These are phyloP conservation scores for Harpegnathos saltator DNA, from an alignment of 1,140 invertebrate genomes.

Conservation along the genomic window DNA sequence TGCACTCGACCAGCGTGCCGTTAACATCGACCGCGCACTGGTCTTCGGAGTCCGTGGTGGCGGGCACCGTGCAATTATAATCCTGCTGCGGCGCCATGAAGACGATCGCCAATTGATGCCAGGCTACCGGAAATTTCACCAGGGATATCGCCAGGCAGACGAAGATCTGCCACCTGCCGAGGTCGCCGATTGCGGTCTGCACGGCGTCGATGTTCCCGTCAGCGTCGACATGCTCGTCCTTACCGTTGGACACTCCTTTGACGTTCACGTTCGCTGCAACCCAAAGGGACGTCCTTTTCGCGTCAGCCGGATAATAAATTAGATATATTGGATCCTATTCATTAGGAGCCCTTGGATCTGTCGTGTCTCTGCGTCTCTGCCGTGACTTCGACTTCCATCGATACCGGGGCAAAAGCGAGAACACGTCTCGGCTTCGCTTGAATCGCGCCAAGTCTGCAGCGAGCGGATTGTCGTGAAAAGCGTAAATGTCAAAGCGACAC, in stretches of 20 bases:
- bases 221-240: slow-evolving; percentile 72
- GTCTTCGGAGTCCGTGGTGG: slow-evolving; percentile 82
- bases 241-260: slow-evolving; percentile 75
- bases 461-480: no score
- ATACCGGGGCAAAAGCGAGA: no score
- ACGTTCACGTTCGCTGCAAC: slow-evolving; percentile 77
- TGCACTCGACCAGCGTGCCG: slow-evolving; percentile 84
- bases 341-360: no score
- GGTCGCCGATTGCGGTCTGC: slow-evolving; percentile 88
- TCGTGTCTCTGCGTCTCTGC: no score
- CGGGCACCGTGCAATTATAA: slow-evolving; percentile 82
- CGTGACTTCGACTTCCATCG: no score
- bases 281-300: not conserved
- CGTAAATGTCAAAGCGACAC: no score
- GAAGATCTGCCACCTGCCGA: slow-evolving; percentile 90
- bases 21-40: slow-evolving; percentile 78
- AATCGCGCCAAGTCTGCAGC: no score
- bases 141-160: slow-evolving; percentile 89
- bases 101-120: slow-evolving; percentile 90
- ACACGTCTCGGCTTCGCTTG: no score
- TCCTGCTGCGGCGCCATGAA: slow-evolving; percentile 88
- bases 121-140: slow-evolving; percentile 90
- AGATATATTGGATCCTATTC: no score
- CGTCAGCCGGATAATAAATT: no score
- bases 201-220: slow-evolving; percentile 88